Evolutionary conservation across 2,113 vertebrate species (phyloP).

Genomic region (Hypomesus transpacificus): DNA sequence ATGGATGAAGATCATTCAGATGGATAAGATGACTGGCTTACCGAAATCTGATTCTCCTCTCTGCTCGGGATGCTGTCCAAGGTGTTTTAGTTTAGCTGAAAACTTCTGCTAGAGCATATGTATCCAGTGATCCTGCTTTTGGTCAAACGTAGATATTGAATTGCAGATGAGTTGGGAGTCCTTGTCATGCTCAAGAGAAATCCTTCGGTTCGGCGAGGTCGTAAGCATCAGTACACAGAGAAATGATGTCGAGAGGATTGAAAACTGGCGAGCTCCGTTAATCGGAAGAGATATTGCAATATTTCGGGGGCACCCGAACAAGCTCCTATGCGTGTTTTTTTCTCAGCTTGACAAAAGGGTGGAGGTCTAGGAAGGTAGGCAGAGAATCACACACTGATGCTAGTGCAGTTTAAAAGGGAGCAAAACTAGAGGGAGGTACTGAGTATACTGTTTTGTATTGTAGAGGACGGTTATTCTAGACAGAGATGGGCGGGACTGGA

Average conservation of each 20-base stretch:
- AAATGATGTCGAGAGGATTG: slow-evolving; percentile 17
- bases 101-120: slow-evolving; percentile 76
- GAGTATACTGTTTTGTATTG: slow-evolving; percentile 69
- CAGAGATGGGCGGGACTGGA: slow-evolving; percentile 69
- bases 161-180: slow-evolving; percentile 75
- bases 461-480: slow-evolving; percentile 70
- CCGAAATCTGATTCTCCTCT: slow-evolving; percentile 76
- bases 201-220: slow-evolving; percentile 63
- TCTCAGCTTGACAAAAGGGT: slow-evolving; percentile 60
- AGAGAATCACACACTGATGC: slow-evolving; percentile 60
- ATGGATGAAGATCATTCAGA: too few relatives aligned
- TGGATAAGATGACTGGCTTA: slow-evolving; percentile 48
- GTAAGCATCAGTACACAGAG: slow-evolving; percentile 60
- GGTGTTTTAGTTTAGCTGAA: slow-evolving; percentile 70
- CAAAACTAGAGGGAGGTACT: slow-evolving; percentile 73
- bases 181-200: slow-evolving; percentile 77
- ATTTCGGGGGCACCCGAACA: slow-evolving; percentile 52
- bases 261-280: slow-evolving; percentile 13
- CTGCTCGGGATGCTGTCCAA: slow-evolving; percentile 65
- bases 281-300: slow-evolving; percentile 57
- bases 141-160: slow-evolving; percentile 67
- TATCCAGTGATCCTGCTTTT: slow-evolving; percentile 75
- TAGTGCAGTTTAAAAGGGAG: slow-evolving; percentile 44
- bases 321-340: slow-evolving; percentile 41
- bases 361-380: slow-evolving; percentile 64